Conservation (phyloP, 2,113 vertebrate genomes). For the Campylomormyrus numenius region DNA sequence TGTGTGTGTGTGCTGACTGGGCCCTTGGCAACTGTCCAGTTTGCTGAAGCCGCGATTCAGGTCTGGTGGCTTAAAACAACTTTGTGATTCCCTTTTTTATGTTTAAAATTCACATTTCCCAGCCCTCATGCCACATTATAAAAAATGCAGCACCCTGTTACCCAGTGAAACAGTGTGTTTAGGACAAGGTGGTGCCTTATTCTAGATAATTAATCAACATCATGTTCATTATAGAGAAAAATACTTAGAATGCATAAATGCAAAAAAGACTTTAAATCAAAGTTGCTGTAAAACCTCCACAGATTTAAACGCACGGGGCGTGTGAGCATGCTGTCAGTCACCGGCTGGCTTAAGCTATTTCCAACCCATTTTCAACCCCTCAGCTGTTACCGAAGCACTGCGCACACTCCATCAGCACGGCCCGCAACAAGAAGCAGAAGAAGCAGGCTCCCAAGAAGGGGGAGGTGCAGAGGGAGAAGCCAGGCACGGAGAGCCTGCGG, state of each 20-base stretch:
- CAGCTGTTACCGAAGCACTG: conserved; percentile 84
- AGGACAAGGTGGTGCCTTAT: not conserved
- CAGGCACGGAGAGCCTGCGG: conserved; percentile 79
- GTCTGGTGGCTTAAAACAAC: not conserved
- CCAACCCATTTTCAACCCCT: not conserved
- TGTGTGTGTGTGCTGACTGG: too few relatives aligned
- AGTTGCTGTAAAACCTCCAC: not conserved
- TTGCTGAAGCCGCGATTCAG: not conserved
- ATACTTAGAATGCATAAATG: not conserved
- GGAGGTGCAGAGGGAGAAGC: conserved; percentile 74
- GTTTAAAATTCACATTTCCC: not conserved
- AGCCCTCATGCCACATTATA: not conserved
- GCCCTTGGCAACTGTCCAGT: too few relatives aligned
- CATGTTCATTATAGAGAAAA: not conserved
- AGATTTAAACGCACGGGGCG: not conserved
- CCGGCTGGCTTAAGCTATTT: not conserved
- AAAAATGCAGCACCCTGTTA: not conserved
- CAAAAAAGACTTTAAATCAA: not conserved
- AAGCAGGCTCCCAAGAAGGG: conserved; percentile 67
- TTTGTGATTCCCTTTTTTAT: not conserved
- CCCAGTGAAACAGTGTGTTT: not conserved
- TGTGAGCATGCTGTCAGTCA: not conserved
- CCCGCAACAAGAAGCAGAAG: conserved; percentile 70
- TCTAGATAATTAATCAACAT: not conserved
- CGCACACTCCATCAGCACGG: conserved; percentile 77